Conservation (phyloP, 2,888 invertebrate genomes). For the Portevinia maculata region DNA sequence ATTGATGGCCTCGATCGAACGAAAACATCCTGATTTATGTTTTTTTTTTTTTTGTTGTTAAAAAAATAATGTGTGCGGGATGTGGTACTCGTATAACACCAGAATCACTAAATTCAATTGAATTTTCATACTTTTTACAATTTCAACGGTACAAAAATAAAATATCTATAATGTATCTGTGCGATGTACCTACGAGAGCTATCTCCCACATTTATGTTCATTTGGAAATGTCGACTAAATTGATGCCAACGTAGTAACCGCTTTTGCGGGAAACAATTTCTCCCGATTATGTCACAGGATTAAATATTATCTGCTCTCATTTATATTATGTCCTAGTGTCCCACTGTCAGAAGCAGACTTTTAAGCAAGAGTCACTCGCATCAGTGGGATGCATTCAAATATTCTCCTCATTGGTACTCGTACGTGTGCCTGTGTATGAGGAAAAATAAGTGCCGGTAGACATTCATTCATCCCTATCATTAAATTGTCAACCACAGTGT, state of each 20-base stretch:
- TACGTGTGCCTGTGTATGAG: not conserved
- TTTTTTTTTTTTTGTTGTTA: too few relatives aligned
- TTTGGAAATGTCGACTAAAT: constrained; percentile 26
- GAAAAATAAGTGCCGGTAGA: constrained; percentile 38
- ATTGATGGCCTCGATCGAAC: too few relatives aligned
- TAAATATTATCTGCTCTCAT: constrained; percentile 30
- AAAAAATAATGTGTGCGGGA: too few relatives aligned
- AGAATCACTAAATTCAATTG: too few relatives aligned
- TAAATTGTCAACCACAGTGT: constrained; percentile 66
- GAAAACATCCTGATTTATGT: too few relatives aligned
- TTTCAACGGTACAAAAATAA: too few relatives aligned
- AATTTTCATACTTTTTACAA: too few relatives aligned
- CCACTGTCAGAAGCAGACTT: constrained; percentile 30
- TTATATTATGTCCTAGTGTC: constrained; percentile 18
- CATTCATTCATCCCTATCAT: constrained; percentile 56
- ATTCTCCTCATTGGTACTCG: not conserved
- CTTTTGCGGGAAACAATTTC: constrained; percentile 19
- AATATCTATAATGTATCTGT: constrained; percentile 7
- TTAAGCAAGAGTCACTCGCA: constrained; percentile 35
- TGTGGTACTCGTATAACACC: too few relatives aligned
- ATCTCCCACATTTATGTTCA: constrained; percentile 7
- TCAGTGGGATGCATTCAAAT: constrained; percentile 46
- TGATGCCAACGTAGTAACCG: constrained; percentile 38
- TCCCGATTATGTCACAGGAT: constrained; percentile 21
- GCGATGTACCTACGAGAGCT: constrained; percentile 2